A percentile compares a stretch with the other conserved stretches of the same genome.
These are phyloP conservation scores for Corydoras maculifer DNA, from an alignment of 2,113 vertebrate species.

Conservation along the genomic window DNA sequence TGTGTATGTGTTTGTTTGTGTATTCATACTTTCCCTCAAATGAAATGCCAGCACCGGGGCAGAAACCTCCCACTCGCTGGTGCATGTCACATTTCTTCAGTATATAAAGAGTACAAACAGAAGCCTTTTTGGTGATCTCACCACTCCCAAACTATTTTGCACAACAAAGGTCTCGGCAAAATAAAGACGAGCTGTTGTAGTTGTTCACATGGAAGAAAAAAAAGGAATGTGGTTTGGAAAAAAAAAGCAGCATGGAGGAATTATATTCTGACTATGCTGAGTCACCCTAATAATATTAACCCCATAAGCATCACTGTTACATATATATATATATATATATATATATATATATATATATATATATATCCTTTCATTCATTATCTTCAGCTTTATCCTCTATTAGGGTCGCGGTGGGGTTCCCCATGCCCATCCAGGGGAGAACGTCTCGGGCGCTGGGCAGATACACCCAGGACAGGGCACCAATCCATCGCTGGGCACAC, in stretches of 20 bases:
- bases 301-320: too few relatives aligned
- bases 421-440: too few relatives aligned
- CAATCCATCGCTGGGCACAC: too few relatives aligned
- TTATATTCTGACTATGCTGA: background rate
- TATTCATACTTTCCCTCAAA: slow-evolving; percentile 17
- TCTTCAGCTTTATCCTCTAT: too few relatives aligned
- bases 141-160: slow-evolving; percentile 27
- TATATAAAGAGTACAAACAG: slow-evolving; percentile 25
- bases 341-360: too few relatives aligned
- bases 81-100: slow-evolving; percentile 12
- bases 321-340: too few relatives aligned
- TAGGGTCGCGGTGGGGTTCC: too few relatives aligned
- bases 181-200: background rate
- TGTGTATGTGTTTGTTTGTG: slow-evolving; percentile 16
- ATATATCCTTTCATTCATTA: too few relatives aligned
- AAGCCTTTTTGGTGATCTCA: slow-evolving; percentile 37
- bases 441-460: too few relatives aligned
- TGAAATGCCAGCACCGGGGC: slow-evolving; percentile 38
- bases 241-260: background rate
- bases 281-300: too few relatives aligned
- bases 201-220: background rate
- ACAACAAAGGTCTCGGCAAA: slow-evolving; percentile 13
- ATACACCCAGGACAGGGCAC: too few relatives aligned
- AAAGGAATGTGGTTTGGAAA: background rate
- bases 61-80: slow-evolving; percentile 28